phyloP scores from a whole-genome alignment of 1,140 invertebrate species.

The Acromyrmex charruanus region DNA sequence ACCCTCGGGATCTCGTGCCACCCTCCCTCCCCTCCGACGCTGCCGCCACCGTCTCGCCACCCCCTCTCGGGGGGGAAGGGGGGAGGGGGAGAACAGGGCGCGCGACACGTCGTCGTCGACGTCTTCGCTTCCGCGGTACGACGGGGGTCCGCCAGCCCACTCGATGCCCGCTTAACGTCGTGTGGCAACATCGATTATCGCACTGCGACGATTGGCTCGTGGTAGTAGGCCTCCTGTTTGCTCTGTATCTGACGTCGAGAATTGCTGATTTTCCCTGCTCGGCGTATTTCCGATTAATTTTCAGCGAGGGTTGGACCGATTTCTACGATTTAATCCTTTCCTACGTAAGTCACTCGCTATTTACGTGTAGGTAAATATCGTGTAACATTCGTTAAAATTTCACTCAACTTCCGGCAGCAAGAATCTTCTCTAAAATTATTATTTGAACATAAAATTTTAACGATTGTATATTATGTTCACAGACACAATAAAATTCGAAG shows the following conservation, averaged over 20 bases:
- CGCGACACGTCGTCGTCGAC: conserved; percentile 45
- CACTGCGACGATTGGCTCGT: conserved; percentile 71
- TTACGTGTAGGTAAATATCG: conserved; percentile 33
- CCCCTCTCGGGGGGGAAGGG: background rate
- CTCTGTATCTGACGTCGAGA: conserved; percentile 55
- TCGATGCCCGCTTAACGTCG: conserved; percentile 82
- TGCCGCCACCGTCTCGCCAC: conserved; percentile 34
- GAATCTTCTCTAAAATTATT: background rate
- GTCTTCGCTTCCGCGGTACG: conserved; percentile 57
- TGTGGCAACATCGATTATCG: conserved; percentile 83
- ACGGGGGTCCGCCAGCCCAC: conserved; percentile 76
- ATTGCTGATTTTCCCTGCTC: conserved; percentile 50
- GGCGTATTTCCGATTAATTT: conserved; percentile 70
- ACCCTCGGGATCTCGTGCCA: conserved; percentile 78
- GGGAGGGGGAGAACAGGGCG: conserved; percentile 13
- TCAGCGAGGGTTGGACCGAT: conserved; percentile 57
- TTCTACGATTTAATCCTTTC: conserved; percentile 74
- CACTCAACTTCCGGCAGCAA: background rate
- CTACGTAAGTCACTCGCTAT: conserved; percentile 67
- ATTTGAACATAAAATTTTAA: background rate
- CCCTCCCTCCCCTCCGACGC: conserved; percentile 63
- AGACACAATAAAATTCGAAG: background rate
- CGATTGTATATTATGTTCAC: background rate
- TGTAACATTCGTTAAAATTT: background rate
- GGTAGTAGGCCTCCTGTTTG: conserved; percentile 47